Evolutionary conservation across 2,113 vertebrate species (phyloP), one percentile per base, ranked within the genome.

Genomic region (Lophochroa leadbeateri): DNA sequence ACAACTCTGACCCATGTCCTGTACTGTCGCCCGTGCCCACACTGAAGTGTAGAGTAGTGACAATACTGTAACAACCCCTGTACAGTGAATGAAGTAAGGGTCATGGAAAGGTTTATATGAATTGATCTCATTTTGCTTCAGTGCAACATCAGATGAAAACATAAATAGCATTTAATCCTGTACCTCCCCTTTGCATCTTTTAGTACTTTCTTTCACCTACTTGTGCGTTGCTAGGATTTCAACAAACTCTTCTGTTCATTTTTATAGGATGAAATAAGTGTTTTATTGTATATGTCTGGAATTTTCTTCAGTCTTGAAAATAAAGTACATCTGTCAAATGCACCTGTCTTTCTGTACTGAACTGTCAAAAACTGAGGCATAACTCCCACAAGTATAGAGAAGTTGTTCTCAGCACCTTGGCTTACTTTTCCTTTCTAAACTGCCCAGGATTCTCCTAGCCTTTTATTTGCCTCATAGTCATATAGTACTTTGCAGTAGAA

Each of bases 271-370:
- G 41, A 92, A 93, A 58, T 74, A 64, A 78, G 74, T 72, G 50
- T 43, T 94, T 87, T 89, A 81, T 82, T 94, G 81, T 61, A 79
- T 37, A 91, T 9, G 27, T 72, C 69, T 92, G 52, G 70, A 88
- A 79, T 84, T 91, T 82, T 94, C 84, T 84, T 95, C 70, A 85
- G 85, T 64, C 90, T 85, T 85, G 92, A 67, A 94, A 88, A 90
- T 93, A 91, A 76, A 75, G 47, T 78, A 67, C 4, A 5, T 82
- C 89, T 95, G 74, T 86, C 81, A 94, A 83, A 87, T 28, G 61
- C 49, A 55, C 78, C 80, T 84, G 82, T 90, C 76, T 94, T 86
- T 78, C 83, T 89, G 47, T 61, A 64, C 37, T 46, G 60, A 94
- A 19, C 52, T 95, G 94, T 87, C 81, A 92, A 60, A 88, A 89